Percentiles rank a stretch among this genome's conserved stretches.
Evolutionary conservation across 1,140 invertebrate genomes (phyloP).

Genomic region (Drosophila repletoides): DNA sequence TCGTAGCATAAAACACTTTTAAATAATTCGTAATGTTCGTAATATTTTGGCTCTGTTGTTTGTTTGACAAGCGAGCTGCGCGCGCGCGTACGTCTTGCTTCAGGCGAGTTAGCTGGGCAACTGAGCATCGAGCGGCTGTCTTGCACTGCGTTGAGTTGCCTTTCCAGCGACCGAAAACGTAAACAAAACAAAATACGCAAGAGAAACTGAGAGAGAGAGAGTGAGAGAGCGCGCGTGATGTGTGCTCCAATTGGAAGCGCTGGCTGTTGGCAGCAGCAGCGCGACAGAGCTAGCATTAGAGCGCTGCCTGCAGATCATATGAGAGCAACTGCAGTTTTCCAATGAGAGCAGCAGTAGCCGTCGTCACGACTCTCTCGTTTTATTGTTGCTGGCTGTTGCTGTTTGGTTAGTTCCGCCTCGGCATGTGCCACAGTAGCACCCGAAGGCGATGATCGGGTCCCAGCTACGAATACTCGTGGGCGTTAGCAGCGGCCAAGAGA

Average conservation of each 20-base stretch:
- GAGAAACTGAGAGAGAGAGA: not conserved
- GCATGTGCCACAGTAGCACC: constrained; percentile 78
- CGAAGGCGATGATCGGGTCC: constrained; percentile 60
- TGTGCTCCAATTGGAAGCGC: constrained; percentile 74
- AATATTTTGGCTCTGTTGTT: constrained; percentile 12
- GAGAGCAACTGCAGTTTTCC: constrained; percentile 67
- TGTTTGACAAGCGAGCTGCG: constrained; percentile 16
- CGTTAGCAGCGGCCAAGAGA: too few relatives aligned
- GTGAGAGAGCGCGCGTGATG: constrained; percentile 2
- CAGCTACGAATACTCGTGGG: constrained; percentile 45
- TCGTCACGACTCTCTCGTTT: not conserved
- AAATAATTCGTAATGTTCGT: constrained; percentile 3
- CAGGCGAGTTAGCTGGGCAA: constrained; percentile 59
- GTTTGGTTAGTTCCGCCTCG: constrained; percentile 60
- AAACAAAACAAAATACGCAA: constrained; percentile 66
- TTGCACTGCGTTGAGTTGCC: constrained; percentile 16
- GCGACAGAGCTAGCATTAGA: constrained; percentile 7
- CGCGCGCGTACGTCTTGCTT: constrained; percentile 69
- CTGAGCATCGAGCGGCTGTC: constrained; percentile 29
- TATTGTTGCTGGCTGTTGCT: not conserved
- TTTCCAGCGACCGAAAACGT: constrained; percentile 60
- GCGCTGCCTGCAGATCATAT: not conserved
- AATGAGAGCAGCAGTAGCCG: constrained; percentile 58
- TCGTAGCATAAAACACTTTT: not conserved
- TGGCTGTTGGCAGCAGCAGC: not conserved